Percentiles rank a stretch among this genome's conserved stretches.
These are phyloP conservation scores for Megastigmus dorsalis DNA, from an alignment of 2,888 invertebrate genomes.

Conservation along the genomic window DNA sequence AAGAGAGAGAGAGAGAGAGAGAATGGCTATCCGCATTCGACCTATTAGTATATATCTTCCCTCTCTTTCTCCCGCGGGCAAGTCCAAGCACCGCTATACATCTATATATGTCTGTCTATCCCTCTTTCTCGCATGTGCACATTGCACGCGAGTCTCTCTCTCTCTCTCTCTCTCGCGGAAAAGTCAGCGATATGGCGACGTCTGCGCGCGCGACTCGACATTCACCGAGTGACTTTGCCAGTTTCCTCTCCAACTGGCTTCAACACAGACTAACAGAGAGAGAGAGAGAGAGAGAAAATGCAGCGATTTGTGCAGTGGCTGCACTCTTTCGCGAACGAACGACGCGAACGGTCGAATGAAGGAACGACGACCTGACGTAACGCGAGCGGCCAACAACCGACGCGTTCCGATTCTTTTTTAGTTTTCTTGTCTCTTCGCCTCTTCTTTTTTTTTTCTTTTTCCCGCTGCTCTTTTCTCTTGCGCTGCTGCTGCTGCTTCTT, in stretches of 20 bases:
- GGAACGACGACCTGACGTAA: conserved; percentile 43
- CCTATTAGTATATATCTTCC: no score
- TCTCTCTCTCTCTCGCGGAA: no score
- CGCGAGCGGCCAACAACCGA: conserved; percentile 24
- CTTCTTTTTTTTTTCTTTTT: not conserved
- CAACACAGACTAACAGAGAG: not conserved
- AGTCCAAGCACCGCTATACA: no score
- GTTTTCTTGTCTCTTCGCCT: not conserved
- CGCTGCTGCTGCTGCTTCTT: no score
- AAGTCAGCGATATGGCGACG: conserved; percentile 16
- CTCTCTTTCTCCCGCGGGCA: no score
- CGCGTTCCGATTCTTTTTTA: conserved; percentile 34
- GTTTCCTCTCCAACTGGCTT: not conserved
- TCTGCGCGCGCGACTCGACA: conserved; percentile 38
- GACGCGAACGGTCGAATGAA: not conserved
- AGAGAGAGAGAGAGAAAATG: not conserved
- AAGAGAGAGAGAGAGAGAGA: no score
- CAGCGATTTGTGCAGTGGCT: no score
- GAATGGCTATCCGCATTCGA: no score
- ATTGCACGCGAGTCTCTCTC: no score
- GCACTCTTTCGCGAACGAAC: not conserved
- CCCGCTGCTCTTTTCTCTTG: not conserved
- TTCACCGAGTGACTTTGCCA: conserved; percentile 55
- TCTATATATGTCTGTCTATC: no score
- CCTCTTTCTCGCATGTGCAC: no score